Conservation (phyloP, 2,113 vertebrate species). For the Hemicordylus capensis region DNA sequence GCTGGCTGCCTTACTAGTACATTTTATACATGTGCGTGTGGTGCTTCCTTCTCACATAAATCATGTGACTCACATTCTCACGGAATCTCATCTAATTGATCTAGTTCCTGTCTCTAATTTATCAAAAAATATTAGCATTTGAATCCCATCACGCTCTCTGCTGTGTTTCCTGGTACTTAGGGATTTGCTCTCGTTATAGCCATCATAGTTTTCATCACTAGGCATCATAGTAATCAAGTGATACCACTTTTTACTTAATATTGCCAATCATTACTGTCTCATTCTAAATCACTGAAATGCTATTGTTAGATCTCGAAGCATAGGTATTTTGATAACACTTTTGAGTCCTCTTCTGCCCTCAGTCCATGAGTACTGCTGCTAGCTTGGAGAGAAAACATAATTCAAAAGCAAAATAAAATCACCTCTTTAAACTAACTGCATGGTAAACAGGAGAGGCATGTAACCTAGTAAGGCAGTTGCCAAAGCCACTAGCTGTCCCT, state of each 20-base stretch:
- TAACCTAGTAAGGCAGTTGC: not conserved
- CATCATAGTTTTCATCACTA: not conserved
- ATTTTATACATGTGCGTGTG: not conserved
- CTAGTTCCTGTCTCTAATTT: constrained; percentile 1
- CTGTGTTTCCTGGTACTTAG: not conserved
- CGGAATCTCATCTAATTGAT: constrained; percentile 8
- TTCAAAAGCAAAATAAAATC: not conserved
- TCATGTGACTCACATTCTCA: not conserved
- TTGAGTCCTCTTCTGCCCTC: too few species aligned
- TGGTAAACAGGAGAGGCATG: not conserved
- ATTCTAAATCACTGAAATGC: not conserved
- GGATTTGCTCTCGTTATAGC: not conserved
- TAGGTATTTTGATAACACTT: not conserved
- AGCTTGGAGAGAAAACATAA: not conserved
- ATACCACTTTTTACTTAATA: not conserved
- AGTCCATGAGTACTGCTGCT: not conserved
- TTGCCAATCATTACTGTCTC: not conserved
- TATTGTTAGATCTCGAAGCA: not conserved
- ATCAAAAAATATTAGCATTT: not conserved
- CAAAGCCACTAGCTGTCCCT: not conserved
- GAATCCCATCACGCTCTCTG: not conserved
- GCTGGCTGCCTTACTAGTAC: not conserved
- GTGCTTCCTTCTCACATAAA: constrained; percentile 22
- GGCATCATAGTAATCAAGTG: constrained; percentile 1
- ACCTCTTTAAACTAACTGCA: not conserved